Evolutionary conservation across 1,140 invertebrate species (phyloP).

Genomic region (Trachymyrmex septentrionalis): DNA sequence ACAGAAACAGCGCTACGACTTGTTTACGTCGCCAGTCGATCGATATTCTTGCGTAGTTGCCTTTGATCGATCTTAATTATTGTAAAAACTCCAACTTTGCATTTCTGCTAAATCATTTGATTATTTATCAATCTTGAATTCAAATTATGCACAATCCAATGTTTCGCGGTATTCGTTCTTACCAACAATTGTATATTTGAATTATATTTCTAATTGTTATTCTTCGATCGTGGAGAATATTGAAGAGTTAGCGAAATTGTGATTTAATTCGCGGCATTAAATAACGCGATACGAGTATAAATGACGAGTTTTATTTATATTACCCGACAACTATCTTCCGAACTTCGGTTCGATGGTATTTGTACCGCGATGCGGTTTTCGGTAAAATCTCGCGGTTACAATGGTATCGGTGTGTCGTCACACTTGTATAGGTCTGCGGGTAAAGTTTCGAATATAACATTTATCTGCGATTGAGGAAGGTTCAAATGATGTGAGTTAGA

Average conservation of each 20-base stretch:
- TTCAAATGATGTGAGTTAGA: conserved; percentile 17
- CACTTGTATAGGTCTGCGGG: neutral
- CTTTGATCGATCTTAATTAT: neutral
- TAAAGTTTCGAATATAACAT: conserved; percentile 37
- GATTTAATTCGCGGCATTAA: conserved; percentile 6
- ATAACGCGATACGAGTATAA: neutral
- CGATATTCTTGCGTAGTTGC: neutral
- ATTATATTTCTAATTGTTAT: neutral
- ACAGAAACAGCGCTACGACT: conserved; percentile 15
- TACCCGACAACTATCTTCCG: conserved; percentile 4
- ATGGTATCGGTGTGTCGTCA: neutral
- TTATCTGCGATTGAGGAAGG: conserved; percentile 24
- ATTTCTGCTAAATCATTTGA: neutral
- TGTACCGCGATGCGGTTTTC: conserved; percentile 29
- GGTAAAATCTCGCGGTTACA: conserved; percentile 31
- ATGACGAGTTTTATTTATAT: conserved; percentile 17
- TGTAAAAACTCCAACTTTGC: neutral
- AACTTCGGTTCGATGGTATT: conserved; percentile 29
- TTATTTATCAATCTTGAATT: neutral
- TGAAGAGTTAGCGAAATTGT: neutral
- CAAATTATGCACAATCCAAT: neutral
- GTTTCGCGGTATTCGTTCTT: neutral
- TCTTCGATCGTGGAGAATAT: neutral
- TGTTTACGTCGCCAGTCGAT: neutral
- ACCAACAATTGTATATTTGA: neutral